Percentiles rank a stretch among this genome's conserved stretches.
Conservation (phyloP, 2,113 vertebrate species). For the Loxodonta africana region DNA sequence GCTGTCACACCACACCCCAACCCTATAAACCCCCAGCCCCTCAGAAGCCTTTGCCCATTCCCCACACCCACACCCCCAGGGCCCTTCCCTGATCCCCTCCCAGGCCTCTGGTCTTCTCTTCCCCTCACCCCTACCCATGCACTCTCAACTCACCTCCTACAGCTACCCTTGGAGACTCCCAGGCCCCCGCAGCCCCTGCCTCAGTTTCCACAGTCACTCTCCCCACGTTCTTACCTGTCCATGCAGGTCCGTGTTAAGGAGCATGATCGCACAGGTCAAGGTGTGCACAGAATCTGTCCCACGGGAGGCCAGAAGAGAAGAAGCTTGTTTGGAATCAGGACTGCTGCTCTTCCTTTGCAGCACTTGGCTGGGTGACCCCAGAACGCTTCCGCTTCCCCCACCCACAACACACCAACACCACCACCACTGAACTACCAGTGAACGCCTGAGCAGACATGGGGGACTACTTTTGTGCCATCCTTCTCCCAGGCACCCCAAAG, state of each 20-base stretch:
- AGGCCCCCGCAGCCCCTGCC: not conserved
- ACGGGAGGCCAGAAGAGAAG: not conserved
- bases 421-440: not conserved
- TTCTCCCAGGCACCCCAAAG: not conserved
- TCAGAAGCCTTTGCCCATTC: not conserved
- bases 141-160: not conserved
- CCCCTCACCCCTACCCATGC: not conserved
- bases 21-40: accelerated
- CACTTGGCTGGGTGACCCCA: too few species aligned
- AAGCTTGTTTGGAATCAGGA: not conserved
- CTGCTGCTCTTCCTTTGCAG: not conserved
- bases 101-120: not conserved
- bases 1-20: not conserved
- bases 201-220: not conserved
- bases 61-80: not conserved
- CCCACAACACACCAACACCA: not conserved
- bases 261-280: conserved; percentile 95
- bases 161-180: not conserved
- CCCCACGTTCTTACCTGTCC: conserved; percentile 90
- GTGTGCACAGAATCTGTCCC: conserved; percentile 90
- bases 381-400: not conserved
- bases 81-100: not conserved
- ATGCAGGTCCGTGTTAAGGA: conserved; percentile 96
- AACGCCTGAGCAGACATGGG: not conserved
- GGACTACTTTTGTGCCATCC: not conserved